Conservation (phyloP, 2,888 invertebrate genomes). For the Idaea dimidiata region DNA sequence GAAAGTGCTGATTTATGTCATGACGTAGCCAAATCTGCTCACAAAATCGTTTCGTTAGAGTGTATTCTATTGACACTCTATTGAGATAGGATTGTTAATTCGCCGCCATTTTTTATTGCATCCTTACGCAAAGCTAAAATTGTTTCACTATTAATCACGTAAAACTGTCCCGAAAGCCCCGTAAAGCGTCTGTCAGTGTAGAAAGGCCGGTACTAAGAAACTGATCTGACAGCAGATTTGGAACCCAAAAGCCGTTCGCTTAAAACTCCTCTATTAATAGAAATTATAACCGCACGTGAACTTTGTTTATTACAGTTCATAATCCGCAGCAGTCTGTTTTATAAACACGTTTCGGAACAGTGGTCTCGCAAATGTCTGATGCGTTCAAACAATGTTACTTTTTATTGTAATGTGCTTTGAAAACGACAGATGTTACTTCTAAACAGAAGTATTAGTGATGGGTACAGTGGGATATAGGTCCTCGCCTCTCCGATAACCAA, state of each 20-base stretch:
- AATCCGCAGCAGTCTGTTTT: neutral
- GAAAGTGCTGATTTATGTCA: too few species aligned
- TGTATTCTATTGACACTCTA: too few species aligned
- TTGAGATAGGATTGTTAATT: too few species aligned
- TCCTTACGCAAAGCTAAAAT: too few species aligned
- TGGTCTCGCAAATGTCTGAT: neutral
- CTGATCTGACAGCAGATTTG: too few species aligned
- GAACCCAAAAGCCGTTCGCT: neutral
- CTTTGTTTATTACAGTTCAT: neutral
- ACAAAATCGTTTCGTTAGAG: too few species aligned
- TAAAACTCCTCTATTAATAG: neutral
- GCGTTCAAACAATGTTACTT: neutral
- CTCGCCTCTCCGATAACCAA: slow-evolving; percentile 16
- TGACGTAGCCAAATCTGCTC: too few species aligned
- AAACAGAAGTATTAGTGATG: neutral
- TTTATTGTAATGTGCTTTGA: slow-evolving; percentile 4
- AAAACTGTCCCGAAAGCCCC: too few species aligned
- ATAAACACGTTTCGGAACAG: neutral
- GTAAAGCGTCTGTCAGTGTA: too few species aligned
- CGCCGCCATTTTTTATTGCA: too few species aligned
- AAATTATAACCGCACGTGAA: neutral
- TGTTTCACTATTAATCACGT: too few species aligned
- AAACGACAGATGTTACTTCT: slow-evolving; percentile 3
- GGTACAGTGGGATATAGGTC: slow-evolving; percentile 10
- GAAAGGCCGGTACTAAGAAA: too few species aligned